These are phyloP conservation scores for Danio kyathit DNA, from an alignment of 2,797 vertebrate genomes.

Conservation along the genomic window DNA sequence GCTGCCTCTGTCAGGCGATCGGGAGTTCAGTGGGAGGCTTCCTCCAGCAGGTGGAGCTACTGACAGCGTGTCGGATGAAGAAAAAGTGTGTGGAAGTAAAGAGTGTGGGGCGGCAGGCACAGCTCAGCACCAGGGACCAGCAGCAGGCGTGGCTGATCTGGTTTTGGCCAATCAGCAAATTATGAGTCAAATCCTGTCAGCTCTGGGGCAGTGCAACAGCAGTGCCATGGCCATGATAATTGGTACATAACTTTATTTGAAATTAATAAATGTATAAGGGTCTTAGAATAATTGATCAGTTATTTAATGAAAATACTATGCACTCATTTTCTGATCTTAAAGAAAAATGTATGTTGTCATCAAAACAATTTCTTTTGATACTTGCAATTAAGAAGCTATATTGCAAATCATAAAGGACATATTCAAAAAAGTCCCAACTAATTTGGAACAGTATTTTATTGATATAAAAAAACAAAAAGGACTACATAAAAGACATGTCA, in stretches of 20 bases:
- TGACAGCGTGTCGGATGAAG: slow-evolving; percentile 95
- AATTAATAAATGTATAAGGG: too few relatives aligned
- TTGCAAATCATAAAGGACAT: too few relatives aligned
- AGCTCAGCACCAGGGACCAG: slow-evolving; percentile 82
- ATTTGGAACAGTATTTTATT: too few relatives aligned
- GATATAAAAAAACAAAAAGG: too few relatives aligned
- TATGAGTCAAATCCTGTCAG: slow-evolving; percentile 99
- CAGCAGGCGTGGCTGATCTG: slow-evolving; percentile 92
- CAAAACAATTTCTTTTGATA: too few relatives aligned
- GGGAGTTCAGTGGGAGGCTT: slow-evolving; percentile 92
- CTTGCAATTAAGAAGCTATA: too few relatives aligned
- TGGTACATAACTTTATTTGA: slow-evolving; percentile 80
- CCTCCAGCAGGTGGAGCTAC: slow-evolving; percentile 83
- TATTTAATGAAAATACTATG: too few relatives aligned
- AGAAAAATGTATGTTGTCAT: too few relatives aligned
- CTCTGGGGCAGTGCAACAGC: slow-evolving; percentile 98
- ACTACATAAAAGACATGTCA: too few relatives aligned
- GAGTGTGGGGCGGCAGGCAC: slow-evolving; percentile 83
- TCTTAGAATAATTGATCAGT: too few relatives aligned
- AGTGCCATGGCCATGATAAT: slow-evolving; percentile 99
- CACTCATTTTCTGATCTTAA: too few relatives aligned
- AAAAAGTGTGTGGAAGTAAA: slow-evolving; percentile 97
- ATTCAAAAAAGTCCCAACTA: too few relatives aligned
- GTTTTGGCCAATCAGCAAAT: slow-evolving; percentile 98
- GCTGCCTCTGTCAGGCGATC: slow-evolving; percentile 92